phyloP scores from a whole-genome alignment of 2,797 vertebrate species.

The Sylvia borin region DNA sequence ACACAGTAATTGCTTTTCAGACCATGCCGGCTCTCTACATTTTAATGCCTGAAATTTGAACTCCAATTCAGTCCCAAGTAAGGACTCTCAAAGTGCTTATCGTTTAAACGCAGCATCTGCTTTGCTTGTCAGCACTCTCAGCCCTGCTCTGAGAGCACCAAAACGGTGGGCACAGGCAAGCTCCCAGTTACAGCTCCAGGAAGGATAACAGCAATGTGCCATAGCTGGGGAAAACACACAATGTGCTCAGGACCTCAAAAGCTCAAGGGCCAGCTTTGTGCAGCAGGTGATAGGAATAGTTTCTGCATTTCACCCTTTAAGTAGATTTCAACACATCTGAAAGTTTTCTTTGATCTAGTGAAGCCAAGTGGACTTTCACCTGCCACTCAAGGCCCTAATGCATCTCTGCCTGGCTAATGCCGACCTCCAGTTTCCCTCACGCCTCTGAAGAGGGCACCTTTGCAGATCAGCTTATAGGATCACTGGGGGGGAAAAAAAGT shows the following conservation, averaged over 20 bases:
- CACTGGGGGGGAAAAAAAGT: background rate
- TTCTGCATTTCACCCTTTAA: background rate
- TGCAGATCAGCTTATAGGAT: background rate
- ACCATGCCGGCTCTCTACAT: background rate
- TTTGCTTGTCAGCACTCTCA: slow-evolving; percentile 28
- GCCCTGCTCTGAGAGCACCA: slow-evolving; percentile 24
- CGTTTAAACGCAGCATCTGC: slow-evolving; percentile 34
- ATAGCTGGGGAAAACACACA: background rate
- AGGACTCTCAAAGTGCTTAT: slow-evolving; percentile 27
- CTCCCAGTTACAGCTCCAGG: background rate
- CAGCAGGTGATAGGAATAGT: background rate
- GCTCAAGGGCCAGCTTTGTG: background rate
- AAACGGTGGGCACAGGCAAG: background rate
- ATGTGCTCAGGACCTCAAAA: background rate
- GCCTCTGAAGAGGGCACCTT: background rate
- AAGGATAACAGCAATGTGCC: background rate
- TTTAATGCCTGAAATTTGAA: slow-evolving; percentile 33
- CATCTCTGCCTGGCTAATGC: background rate
- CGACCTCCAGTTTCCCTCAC: background rate
- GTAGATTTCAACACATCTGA: background rate
- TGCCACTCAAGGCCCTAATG: background rate
- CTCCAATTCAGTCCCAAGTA: background rate
- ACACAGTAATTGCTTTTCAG: slow-evolving; percentile 31
- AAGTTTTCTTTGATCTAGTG: background rate
- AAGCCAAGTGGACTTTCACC: background rate